Percentiles rank a stretch among this genome's conserved stretches.
These are phyloP conservation scores for Galaxias olidus DNA, from an alignment of 2,797 vertebrate genomes.

Conservation along the genomic window DNA sequence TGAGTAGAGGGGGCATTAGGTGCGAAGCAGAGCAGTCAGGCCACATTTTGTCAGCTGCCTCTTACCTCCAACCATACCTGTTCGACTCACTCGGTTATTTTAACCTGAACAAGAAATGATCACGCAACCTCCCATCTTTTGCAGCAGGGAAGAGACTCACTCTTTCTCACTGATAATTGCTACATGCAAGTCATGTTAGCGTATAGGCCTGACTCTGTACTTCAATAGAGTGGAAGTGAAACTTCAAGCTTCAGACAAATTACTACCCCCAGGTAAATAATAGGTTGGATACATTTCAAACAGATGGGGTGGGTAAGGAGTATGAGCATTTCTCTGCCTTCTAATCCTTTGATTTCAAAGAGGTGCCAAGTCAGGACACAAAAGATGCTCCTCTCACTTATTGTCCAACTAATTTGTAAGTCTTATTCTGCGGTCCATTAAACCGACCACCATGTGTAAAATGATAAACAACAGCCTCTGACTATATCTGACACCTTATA, in stretches of 20 bases:
- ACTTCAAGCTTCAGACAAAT: no score
- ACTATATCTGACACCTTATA: conserved; percentile 38
- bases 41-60: background rate
- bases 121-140: background rate
- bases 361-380: conserved; percentile 37
- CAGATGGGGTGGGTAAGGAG: background rate
- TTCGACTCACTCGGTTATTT: background rate
- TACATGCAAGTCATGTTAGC: background rate
- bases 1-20: background rate
- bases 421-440: conserved; percentile 45
- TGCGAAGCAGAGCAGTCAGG: background rate
- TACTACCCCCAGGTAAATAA: no score
- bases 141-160: background rate
- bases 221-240: no score
- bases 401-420: conserved; percentile 58
- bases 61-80: background rate
- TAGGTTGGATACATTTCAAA: no score
- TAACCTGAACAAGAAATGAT: background rate
- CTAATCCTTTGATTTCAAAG: conserved; percentile 29
- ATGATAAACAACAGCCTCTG: conserved; percentile 51
- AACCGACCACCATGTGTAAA: conserved; percentile 40
- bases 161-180: background rate
- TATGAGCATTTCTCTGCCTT: conserved; percentile 34
- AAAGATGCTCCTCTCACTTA: conserved; percentile 40
- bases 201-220: no score